Base-by-base conservation (phyloP, 2,888 invertebrate genomes). In the Eupelmus urozonus region DNA sequence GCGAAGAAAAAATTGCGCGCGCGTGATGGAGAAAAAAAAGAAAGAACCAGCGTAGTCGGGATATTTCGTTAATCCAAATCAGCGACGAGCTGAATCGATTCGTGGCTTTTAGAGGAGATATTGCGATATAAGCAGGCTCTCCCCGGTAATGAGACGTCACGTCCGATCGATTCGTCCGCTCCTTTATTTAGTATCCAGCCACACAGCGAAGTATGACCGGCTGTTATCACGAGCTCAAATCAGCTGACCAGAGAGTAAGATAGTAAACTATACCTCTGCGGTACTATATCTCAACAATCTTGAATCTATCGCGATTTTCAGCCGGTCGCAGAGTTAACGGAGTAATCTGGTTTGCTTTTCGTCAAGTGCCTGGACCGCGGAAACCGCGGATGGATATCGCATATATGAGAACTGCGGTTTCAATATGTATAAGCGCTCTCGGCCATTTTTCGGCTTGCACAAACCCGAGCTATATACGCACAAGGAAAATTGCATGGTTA, bases 61-160 rank as follows among this genome's bases (percentile, higher is more conserved):
- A 60, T 40, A 67, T 67, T 75, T 75, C 67, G 60, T 76, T 76
- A 76, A 55, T 70, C 45, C 69, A 2, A 18, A n/a, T 11, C 49
- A 16, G 9, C 55, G 63, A 25, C 55, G 69, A 63, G n/a, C 59
- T 65, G 20, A 49, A 63, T 63, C 42, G 51, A 18, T 67, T 34
- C 13, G 20, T 67, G 40, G 25, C 18, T 34, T 42, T 67, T 49
- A 45, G 29, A 40, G 29, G 25, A 40, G 57, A 69, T n/a, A n/a
- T 71, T 71, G 65, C 76, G 71, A 76, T 71, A 71, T 29, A 55
- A 18, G n/a, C 11, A 13, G 55, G 40, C 55, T n/a, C n/a, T n/a
- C n/a, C n/a, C n/a, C 66, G 27, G 42, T 78, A 78, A 73, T 78
- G 67, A 69, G 55, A 73, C 73, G 67, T 73, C 62, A 78, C 73